Percentiles rank a stretch among this genome's conserved stretches.
These are phyloP conservation scores for Idaea biselata DNA, from an alignment of 2,888 invertebrate species.

Conservation along the genomic window DNA sequence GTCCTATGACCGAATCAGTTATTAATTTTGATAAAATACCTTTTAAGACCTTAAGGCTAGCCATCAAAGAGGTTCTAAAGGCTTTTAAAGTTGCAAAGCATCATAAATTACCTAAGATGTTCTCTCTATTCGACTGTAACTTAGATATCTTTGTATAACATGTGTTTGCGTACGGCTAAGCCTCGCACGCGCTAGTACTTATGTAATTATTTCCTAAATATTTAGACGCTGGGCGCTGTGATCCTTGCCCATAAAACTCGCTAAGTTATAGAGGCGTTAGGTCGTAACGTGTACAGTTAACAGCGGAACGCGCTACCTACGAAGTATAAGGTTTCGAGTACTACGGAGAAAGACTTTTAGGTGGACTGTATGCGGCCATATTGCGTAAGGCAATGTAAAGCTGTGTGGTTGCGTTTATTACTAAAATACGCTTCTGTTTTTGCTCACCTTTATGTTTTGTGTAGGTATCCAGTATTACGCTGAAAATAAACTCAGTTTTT, in stretches of 20 bases:
- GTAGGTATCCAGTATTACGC: slow-evolving; percentile 8
- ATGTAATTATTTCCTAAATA: slow-evolving; percentile 65
- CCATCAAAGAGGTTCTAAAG: too few relatives aligned
- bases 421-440: slow-evolving; percentile 20
- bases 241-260: slow-evolving; percentile 52
- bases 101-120: neutral
- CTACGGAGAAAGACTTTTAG: slow-evolving; percentile 16
- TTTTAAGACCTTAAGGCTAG: too few relatives aligned
- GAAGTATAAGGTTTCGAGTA: slow-evolving; percentile 16
- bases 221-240: slow-evolving; percentile 49
- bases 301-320: slow-evolving; percentile 19
- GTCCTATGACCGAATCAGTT: too few relatives aligned
- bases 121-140: neutral
- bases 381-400: slow-evolving; percentile 17
- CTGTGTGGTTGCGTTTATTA: slow-evolving; percentile 18
- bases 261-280: slow-evolving; percentile 50
- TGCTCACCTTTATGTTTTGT: slow-evolving; percentile 13
- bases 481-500: slow-evolving; percentile 3
- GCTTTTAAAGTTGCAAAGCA: too few relatives aligned
- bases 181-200: slow-evolving; percentile 37
- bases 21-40: too few relatives aligned
- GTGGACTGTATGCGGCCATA: slow-evolving; percentile 18
- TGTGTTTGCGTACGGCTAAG: slow-evolving; percentile 23
- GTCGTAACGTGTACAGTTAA: slow-evolving; percentile 38
- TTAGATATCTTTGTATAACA: neutral